These are phyloP conservation scores for Campopleginae sp. DNA, from an alignment of 2,888 invertebrate genomes.

Conservation along the genomic window DNA sequence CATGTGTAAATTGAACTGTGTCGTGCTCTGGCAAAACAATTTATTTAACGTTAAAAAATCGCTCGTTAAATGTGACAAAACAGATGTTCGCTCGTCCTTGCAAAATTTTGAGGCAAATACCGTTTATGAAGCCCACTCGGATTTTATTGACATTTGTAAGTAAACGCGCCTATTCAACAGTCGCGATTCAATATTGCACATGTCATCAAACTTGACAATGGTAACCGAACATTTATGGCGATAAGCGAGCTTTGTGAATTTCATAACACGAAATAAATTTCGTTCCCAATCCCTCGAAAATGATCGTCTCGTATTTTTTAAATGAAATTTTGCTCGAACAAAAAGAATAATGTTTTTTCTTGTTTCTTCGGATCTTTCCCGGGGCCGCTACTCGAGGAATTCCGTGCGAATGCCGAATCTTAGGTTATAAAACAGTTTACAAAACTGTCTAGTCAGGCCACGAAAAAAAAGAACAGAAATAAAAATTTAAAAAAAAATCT, in stretches of 20 bases:
- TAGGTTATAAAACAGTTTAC: slow-evolving; percentile 41
- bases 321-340: not conserved
- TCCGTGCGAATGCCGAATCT: slow-evolving; percentile 13
- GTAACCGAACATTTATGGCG: slow-evolving; percentile 11
- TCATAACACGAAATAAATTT: slow-evolving; percentile 5
- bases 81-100: slow-evolving; percentile 4
- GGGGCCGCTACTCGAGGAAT: not conserved
- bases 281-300: not conserved
- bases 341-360: not conserved
- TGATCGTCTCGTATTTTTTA: not conserved
- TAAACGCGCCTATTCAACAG: not conserved
- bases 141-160: slow-evolving; percentile 2
- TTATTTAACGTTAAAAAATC: slow-evolving; percentile 1
- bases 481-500: not conserved
- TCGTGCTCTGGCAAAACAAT: not conserved
- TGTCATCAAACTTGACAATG: not conserved
- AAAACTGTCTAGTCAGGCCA: slow-evolving; percentile 8
- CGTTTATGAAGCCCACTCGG: not conserved
- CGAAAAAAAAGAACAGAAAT: slow-evolving; percentile 1
- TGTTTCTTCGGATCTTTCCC: slow-evolving; percentile 10
- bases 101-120: not conserved
- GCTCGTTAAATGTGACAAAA: not conserved
- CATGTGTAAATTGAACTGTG: not conserved
- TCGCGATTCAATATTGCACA: not conserved
- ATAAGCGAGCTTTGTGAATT: not conserved